Evolutionary conservation across 1,140 invertebrate species (phyloP), one percentile per base, ranked within the genome.

Genomic region (Notospermus geniculatus): DNA sequence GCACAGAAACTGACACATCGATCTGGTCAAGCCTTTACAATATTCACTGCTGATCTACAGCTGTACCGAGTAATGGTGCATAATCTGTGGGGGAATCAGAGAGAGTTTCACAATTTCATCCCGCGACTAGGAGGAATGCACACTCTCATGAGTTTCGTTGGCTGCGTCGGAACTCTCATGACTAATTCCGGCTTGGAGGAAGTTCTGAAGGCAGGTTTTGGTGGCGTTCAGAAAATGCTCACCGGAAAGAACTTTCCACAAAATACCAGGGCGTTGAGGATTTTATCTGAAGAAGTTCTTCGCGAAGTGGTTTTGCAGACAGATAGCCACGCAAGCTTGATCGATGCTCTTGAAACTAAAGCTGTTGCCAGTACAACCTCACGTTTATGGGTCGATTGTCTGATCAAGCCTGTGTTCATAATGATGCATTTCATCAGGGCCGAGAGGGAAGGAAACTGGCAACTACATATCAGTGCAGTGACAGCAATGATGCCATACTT

Each of bases 91-190:
- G 46, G 4, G 46, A 7, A 50, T 50, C n/a, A 5, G 4, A 27
- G 9, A 19, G 25, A 23, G n/a, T 69, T 69, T 36, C 5, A 45
- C 25, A 58, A 66, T 25, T 54, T 68, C 53, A 27, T 61, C 27
- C 55, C 54, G n/a, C n/a, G 64, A 28, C 52, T 66, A n/a, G 69
- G 66, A 25, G 67, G 69, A 5, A 71, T 69, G 66, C 69, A 71
- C 41, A 60, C 61, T 43, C 55, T 69, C 7, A 66, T 71, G 69
- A 69, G 62, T 62, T 69, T 57, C 50, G 41, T 62, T 57, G 68
- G 65, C 11, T 55, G 32, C 30, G 50, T 71, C 19, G 67, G 70
- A 27, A 39, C 46, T 15, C 57, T 71, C 9, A 67, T 69, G 65
- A 54, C 55, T n/a, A 39, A 63, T 30, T 54, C 25, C 54, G 66